Evolutionary conservation across 2,797 vertebrate species (phyloP).

Genomic region (Mycteria americana): DNA sequence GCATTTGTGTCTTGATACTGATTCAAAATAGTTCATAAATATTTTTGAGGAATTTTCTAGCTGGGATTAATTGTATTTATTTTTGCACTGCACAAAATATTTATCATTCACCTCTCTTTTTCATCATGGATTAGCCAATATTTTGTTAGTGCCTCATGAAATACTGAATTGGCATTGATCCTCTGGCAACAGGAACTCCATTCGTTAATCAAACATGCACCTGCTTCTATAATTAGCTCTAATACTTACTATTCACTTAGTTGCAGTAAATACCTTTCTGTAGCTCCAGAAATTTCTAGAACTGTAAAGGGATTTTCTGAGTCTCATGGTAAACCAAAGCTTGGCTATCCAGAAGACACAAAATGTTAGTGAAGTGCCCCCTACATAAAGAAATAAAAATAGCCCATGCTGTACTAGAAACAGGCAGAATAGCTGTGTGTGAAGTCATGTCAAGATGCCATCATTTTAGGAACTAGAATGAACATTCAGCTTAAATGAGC

Average conservation of each 20-base stretch:
- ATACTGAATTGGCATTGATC: not conserved
- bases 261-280: not conserved
- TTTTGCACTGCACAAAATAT: not conserved
- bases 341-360: not conserved
- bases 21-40: not conserved
- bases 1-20: not conserved
- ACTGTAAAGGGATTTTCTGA: not conserved
- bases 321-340: not conserved
- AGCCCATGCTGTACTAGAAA: not conserved
- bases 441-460: not conserved
- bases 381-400: not conserved
- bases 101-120: not conserved
- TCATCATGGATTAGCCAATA: not conserved
- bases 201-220: not conserved
- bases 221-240: not conserved
- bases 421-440: not conserved
- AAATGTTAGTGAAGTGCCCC: not conserved
- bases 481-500: not conserved
- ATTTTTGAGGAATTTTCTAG: not conserved
- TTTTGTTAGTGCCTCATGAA: not conserved
- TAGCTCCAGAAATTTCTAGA: not conserved
- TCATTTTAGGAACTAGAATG: not conserved
- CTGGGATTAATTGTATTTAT: not conserved
- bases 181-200: not conserved
- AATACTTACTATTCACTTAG: not conserved